Evolutionary conservation across 2,113 vertebrate species (phyloP), one percentile per base, ranked within the genome.

Genomic region (Pterocles orientalis): DNA sequence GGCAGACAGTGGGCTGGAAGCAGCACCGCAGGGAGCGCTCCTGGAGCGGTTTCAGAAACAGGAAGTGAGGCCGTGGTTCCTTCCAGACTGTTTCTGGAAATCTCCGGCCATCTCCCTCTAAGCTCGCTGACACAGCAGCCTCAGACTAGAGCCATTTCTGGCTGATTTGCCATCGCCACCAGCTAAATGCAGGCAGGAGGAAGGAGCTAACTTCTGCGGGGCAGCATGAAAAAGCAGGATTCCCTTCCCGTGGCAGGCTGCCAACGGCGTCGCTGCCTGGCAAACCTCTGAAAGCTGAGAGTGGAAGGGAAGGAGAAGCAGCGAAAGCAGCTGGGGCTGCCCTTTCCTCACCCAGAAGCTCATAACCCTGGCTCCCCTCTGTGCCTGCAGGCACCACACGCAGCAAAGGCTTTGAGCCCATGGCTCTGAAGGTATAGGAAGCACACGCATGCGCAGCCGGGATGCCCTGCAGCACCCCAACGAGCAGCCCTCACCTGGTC

Each of bases 401-500:
- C 88, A 66, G 90, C 85, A 71, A 90, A 94, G 76, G 82, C 90
- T 92, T 33, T 6, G 4, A 88, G 68, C 86, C 82, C 88, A 4
- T 61, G 66, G 77, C 90, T 84, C 79, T 1, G 1, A 31, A 75
- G 90, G 82, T 1, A 0, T 48, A 50, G 58, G 57, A 94, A 94
- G 92, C 91, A 86, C n/a, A 21, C 1, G 1, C 6, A 2, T 7
- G 19, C 26, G 7, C 64, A 81, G 64, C 69, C 83, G 29, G 47
- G 91, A 18, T 18, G 50, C 66, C 89, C 92, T 31, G 24, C 88
- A 76, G 89, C 41, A 34, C 68, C 80, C 26, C 86, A 57, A 16
- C 12, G 36, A 53, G 28, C 93, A 75, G 97, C 89, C 76, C 97
- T 92, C 28, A 99, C 97, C 91, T 98, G 99, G 47, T 99, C 99